These are phyloP conservation scores for Sebastes paucispinis DNA, from an alignment of 2,797 vertebrate species.

Conservation along the genomic window DNA sequence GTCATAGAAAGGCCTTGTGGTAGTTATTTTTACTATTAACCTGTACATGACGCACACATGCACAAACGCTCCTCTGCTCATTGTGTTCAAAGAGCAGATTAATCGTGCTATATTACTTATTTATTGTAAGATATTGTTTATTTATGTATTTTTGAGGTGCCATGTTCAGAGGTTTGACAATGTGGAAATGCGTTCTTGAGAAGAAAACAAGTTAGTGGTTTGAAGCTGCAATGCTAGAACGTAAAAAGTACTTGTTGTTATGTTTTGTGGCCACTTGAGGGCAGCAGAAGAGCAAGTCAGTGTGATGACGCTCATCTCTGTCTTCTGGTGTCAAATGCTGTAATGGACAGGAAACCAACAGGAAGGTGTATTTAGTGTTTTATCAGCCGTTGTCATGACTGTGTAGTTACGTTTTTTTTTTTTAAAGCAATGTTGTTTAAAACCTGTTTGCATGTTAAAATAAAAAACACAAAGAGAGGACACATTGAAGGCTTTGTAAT, in stretches of 20 bases:
- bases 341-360: slow-evolving; percentile 10
- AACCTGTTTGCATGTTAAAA: slow-evolving; percentile 88
- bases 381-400: slow-evolving; percentile 43
- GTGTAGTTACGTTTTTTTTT: slow-evolving; percentile 56
- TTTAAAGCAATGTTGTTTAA: slow-evolving; percentile 55
- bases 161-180: slow-evolving; percentile 44
- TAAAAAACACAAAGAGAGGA: slow-evolving; percentile 77
- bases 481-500: slow-evolving; percentile 71
- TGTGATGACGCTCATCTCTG: not conserved
- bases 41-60: slow-evolving; percentile 44
- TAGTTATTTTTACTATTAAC: slow-evolving; percentile 35
- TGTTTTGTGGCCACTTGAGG: slow-evolving; percentile 49
- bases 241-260: slow-evolving; percentile 32
- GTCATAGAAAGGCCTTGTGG: slow-evolving; percentile 22
- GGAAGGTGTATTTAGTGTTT: slow-evolving; percentile 44
- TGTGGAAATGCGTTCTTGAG: slow-evolving; percentile 25
- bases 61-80: slow-evolving; percentile 41
- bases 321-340: not conserved
- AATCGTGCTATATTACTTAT: slow-evolving; percentile 60
- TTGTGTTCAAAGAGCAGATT: slow-evolving; percentile 39
- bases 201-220: slow-evolving; percentile 20
- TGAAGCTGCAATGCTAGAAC: slow-evolving; percentile 33
- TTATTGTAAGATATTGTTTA: slow-evolving; percentile 71
- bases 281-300: slow-evolving; percentile 30
- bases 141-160: slow-evolving; percentile 63